Percentiles rank a stretch among this genome's conserved stretches.
Conservation (phyloP, 2,797 vertebrate genomes). For the Meda fulgida region DNA sequence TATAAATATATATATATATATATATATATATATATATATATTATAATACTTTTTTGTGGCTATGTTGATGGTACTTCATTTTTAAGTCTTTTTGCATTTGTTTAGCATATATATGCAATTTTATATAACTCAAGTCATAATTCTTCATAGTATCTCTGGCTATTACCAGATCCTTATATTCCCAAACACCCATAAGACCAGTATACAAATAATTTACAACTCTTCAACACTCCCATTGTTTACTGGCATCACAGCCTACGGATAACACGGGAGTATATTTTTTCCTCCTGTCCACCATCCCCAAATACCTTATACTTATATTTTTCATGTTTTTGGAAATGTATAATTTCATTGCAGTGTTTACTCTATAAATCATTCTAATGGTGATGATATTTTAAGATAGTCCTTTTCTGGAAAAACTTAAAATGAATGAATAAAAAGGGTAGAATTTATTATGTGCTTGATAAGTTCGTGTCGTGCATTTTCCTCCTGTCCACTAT, state of each 20-base stretch:
- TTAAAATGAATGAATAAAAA: background rate
- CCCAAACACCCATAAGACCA: background rate
- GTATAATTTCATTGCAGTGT: background rate
- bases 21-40: too few relatives aligned
- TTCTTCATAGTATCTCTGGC: background rate
- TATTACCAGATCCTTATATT: background rate
- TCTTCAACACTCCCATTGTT: conserved; percentile 7
- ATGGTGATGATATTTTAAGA: background rate
- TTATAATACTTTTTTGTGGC: background rate
- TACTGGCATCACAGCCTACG: conserved; percentile 3
- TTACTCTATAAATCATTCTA: background rate
- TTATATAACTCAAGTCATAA: background rate
- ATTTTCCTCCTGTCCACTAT: background rate
- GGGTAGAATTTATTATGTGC: background rate
- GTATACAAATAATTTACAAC: background rate
- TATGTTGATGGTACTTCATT: background rate
- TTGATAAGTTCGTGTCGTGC: background rate
- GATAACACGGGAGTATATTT: background rate
- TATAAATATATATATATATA: too few relatives aligned
- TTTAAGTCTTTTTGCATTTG: background rate
- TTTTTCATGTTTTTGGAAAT: background rate
- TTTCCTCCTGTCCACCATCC: background rate
- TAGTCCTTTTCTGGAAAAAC: background rate
- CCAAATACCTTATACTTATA: background rate
- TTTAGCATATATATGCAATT: background rate